Evolutionary conservation across 2,888 invertebrate species (phyloP).

Genomic region (Ochropacha duplaris): DNA sequence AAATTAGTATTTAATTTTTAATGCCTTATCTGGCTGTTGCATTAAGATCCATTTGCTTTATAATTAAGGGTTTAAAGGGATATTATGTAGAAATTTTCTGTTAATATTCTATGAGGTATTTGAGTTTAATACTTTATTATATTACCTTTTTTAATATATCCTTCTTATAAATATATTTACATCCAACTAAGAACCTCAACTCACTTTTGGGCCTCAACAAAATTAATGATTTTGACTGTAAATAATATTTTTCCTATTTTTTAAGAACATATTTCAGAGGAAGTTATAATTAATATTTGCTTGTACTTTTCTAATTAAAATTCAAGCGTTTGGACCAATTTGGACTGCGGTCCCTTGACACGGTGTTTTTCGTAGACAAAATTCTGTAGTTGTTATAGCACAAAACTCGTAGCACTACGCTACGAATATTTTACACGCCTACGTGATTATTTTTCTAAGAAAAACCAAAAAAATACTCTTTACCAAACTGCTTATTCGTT

Average conservation of each 20-base stretch:
- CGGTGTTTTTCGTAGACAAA: background rate
- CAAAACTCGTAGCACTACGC: background rate
- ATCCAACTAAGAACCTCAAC: too few species aligned
- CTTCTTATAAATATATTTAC: too few species aligned
- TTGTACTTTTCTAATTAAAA: too few species aligned
- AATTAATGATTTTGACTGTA: too few species aligned
- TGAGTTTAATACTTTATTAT: background rate
- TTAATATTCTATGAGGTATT: background rate
- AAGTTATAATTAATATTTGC: too few species aligned
- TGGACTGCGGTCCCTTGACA: background rate
- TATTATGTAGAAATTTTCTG: background rate
- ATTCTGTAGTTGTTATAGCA: background rate
- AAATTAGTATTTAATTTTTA: slow-evolving; percentile 43
- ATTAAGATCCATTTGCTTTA: slow-evolving; percentile 6
- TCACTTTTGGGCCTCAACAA: too few species aligned
- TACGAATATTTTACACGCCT: background rate
- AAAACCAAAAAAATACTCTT: background rate
- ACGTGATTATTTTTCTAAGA: background rate
- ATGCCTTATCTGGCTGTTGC: slow-evolving; percentile 20
- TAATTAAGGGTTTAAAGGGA: background rate
- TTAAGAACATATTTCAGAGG: too few species aligned
- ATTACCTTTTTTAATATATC: too few species aligned
- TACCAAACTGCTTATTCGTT: too few species aligned
- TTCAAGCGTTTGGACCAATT: too few species aligned
- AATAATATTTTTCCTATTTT: too few species aligned